Conservation (phyloP, 2,888 invertebrate genomes). For the Lasiommata megera region DNA sequence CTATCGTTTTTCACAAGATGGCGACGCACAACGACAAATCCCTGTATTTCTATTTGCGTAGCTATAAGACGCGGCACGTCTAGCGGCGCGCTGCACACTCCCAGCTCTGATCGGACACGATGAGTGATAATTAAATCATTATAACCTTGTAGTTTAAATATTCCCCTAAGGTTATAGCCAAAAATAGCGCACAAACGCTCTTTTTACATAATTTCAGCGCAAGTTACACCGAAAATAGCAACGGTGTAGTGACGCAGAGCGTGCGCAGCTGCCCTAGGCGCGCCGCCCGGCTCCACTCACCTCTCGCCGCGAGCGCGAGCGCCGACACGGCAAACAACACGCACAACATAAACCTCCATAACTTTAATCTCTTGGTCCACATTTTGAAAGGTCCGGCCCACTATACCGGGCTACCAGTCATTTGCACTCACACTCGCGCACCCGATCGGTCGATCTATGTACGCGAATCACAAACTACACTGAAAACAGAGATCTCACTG, state of each 20-base stretch:
- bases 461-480: slow-evolving; percentile 63
- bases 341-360: slow-evolving; percentile 79
- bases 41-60: slow-evolving; percentile 81
- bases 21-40: slow-evolving; percentile 77
- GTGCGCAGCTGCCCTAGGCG: slow-evolving; percentile 3
- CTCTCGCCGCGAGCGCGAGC: slow-evolving; percentile 68
- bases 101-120: slow-evolving; percentile 32
- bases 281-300: slow-evolving; percentile 54
- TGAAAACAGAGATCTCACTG: slow-evolving; percentile 48
- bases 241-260: slow-evolving; percentile 42
- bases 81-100: slow-evolving; percentile 35
- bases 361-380: slow-evolving; percentile 75
- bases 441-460: slow-evolving; percentile 71
- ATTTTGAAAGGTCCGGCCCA: slow-evolving; percentile 72
- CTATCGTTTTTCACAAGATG: slow-evolving; percentile 82
- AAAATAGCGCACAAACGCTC: slow-evolving; percentile 77
- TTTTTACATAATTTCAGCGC: slow-evolving; percentile 83
- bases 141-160: slow-evolving; percentile 62
- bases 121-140: slow-evolving; percentile 24
- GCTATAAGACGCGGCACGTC: slow-evolving; percentile 58
- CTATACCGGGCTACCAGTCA: slow-evolving; percentile 73
- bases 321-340: slow-evolving; percentile 67
- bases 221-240: slow-evolving; percentile 78
- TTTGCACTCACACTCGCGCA: slow-evolving; percentile 80
- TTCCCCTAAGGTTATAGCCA: slow-evolving; percentile 73